Evolutionary conservation across 2,113 vertebrate genomes (phyloP).

Genomic region (Nettapus auritus): DNA sequence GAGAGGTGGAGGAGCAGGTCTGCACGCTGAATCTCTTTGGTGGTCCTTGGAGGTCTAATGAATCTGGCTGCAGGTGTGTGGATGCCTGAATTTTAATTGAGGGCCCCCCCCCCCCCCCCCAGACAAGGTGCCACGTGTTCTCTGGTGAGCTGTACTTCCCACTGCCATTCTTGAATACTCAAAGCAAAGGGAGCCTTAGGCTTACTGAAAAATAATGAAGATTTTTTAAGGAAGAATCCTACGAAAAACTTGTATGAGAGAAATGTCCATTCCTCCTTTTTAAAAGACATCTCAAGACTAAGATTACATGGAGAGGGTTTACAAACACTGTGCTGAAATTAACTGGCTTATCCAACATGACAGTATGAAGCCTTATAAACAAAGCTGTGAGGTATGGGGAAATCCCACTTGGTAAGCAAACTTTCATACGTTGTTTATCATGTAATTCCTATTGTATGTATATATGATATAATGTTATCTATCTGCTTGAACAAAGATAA

Average conservation of each 20-base stretch:
- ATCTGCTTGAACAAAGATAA: neutral
- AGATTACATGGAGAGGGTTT: neutral
- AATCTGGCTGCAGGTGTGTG: neutral
- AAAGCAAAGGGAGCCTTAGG: neutral
- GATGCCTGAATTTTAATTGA: neutral
- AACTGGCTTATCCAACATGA: neutral
- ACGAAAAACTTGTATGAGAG: neutral
- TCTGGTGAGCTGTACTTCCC: neutral
- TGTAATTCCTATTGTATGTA: neutral
- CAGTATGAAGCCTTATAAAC: neutral
- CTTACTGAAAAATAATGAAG: neutral
- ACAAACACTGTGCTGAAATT: neutral
- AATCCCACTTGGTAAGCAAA: neutral
- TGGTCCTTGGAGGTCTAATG: neutral
- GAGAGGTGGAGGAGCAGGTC: neutral
- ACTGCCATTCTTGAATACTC: neutral
- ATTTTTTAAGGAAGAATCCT: neutral
- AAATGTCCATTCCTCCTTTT: neutral
- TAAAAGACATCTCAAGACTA: neutral
- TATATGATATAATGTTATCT: constrained; percentile 11
- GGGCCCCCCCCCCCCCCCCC: too few species aligned
- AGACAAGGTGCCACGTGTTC: neutral
- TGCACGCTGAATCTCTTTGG: neutral
- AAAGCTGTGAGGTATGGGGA: neutral
- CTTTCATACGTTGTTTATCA: neutral